Evolutionary conservation across 2,113 vertebrate genomes (phyloP).

Genomic region (Tupaia tana): DNA sequence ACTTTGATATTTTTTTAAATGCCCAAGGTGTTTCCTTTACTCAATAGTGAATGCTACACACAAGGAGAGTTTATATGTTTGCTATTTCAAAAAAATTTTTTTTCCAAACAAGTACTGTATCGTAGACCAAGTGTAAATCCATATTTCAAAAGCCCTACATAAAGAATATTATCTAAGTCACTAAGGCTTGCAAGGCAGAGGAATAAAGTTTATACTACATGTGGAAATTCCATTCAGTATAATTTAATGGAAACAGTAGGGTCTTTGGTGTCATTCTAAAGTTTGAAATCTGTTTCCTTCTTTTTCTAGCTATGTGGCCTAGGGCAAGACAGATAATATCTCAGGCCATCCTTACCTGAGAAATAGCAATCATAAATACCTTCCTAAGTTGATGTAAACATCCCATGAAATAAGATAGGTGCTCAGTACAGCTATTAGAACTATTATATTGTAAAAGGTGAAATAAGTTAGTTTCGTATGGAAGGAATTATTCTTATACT

Average conservation of each 20-base stretch:
- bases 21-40: not conserved
- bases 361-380: not conserved
- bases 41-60: not conserved
- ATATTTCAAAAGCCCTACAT: not conserved
- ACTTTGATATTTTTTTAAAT: not conserved
- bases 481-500: not conserved
- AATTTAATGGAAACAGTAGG: not conserved
- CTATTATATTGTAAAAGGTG: not conserved
- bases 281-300: not conserved
- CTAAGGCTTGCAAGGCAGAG: not conserved
- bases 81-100: not conserved
- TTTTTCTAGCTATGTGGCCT: not conserved
- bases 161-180: not conserved
- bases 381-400: not conserved
- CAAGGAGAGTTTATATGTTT: not conserved
- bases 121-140: not conserved
- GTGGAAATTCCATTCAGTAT: not conserved
- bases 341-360: not conserved
- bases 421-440: not conserved
- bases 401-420: slow-evolving; percentile 1
- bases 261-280: slow-evolving; percentile 12
- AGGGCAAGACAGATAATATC: not conserved
- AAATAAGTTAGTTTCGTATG: not conserved
- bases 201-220: not conserved
- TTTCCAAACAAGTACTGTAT: not conserved